Evolutionary conservation across 2,888 invertebrate species (phyloP).

Genomic region (Epinotia nisella): DNA sequence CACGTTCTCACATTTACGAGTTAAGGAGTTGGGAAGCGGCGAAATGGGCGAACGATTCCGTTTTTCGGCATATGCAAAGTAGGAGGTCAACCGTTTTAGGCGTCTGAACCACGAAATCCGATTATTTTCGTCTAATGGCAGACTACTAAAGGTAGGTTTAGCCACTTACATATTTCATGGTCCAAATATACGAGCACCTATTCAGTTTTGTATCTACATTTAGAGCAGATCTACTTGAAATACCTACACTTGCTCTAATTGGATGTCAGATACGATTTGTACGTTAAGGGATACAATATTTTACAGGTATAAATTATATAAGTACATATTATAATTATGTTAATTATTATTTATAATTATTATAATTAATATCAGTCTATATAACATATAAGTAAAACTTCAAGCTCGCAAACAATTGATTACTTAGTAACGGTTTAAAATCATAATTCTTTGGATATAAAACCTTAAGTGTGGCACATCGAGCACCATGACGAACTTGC

Average conservation of each 20-base stretch:
- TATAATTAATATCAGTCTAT: too few relatives aligned
- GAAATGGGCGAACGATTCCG: slow-evolving; percentile 34
- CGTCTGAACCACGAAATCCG: slow-evolving; percentile 13
- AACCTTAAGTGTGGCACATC: slow-evolving; percentile 50
- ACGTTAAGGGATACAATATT: too few relatives aligned
- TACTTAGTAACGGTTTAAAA: slow-evolving; percentile 2
- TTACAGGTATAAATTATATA: too few relatives aligned
- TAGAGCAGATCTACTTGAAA: too few relatives aligned
- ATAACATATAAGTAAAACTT: too few relatives aligned
- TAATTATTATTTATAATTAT: too few relatives aligned
- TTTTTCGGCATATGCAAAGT: slow-evolving; percentile 31
- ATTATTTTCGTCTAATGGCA: background rate
- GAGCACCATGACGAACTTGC: slow-evolving; percentile 65
- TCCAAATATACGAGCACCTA: too few relatives aligned
- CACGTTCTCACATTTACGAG: slow-evolving; percentile 20
- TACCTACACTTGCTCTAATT: too few relatives aligned
- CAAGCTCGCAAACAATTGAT: background rate
- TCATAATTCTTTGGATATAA: slow-evolving; percentile 42
- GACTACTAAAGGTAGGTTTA: background rate
- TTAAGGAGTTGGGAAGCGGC: slow-evolving; percentile 10
- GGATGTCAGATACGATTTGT: too few relatives aligned
- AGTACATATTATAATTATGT: too few relatives aligned
- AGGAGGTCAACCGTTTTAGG: slow-evolving; percentile 30
- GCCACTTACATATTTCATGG: background rate
- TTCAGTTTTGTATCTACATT: too few relatives aligned